Percentiles rank a stretch among this genome's conserved stretches.
Evolutionary conservation across 2,888 invertebrate genomes (phyloP).

Genomic region (Melinopterus prodromus): DNA sequence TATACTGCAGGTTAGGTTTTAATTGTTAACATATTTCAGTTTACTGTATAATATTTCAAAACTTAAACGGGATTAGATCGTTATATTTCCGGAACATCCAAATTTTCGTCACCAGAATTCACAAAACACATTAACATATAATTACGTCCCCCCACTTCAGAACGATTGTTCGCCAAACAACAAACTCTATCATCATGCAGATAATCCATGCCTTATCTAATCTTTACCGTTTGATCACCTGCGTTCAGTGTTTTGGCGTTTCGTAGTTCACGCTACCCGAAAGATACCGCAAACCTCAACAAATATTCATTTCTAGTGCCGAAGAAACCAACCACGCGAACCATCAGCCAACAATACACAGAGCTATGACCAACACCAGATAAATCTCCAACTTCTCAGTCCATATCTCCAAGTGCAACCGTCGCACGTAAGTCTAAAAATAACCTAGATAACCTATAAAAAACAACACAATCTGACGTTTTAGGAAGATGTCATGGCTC

Average conservation of each 20-base stretch:
- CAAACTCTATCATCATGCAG: not conserved
- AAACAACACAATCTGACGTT: not conserved
- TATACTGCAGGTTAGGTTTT: no score
- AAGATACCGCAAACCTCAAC: not conserved
- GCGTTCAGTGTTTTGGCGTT: not conserved
- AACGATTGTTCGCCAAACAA: not conserved
- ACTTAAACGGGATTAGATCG: no score
- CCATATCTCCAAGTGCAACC: not conserved
- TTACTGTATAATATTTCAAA: no score
- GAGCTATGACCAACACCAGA: not conserved
- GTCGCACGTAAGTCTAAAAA: not conserved
- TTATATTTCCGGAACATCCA: no score
- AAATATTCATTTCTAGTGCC: not conserved
- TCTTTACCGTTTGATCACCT: not conserved
- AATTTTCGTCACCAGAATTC: no score
- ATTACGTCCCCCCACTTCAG: not conserved
- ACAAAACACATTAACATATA: not conserved
- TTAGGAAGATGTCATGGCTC: slow-evolving; percentile 22
- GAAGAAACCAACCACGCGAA: not conserved
- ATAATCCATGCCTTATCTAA: not conserved
- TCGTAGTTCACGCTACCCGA: not conserved
- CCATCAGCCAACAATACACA: not conserved
- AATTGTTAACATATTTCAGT: no score
- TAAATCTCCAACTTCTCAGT: not conserved
- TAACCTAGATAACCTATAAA: not conserved